phyloP scores from a whole-genome alignment of 2,888 invertebrate species.

The Synanthedon myopaeformis region DNA sequence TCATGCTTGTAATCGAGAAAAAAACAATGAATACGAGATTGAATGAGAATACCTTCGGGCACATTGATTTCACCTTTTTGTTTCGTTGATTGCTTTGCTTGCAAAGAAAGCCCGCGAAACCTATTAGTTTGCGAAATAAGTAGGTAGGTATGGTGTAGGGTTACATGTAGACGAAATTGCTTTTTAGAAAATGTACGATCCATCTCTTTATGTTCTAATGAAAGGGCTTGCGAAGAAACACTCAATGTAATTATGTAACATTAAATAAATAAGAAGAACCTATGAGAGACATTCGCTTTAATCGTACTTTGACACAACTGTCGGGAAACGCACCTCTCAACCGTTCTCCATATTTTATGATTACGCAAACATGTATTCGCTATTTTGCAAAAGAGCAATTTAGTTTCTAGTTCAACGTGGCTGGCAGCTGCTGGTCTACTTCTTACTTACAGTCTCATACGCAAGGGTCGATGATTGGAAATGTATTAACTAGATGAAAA shows the following conservation, averaged over 20 bases:
- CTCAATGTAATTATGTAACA: not conserved
- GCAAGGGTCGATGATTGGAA: too few relatives aligned
- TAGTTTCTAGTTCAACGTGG: too few relatives aligned
- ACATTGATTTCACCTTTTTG: not conserved
- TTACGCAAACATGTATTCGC: too few relatives aligned
- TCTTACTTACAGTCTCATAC: too few relatives aligned
- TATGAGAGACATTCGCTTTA: too few relatives aligned
- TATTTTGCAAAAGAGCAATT: too few relatives aligned
- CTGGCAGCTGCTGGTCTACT: too few relatives aligned
- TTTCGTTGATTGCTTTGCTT: not conserved
- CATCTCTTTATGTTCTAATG: not conserved
- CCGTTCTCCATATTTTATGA: too few relatives aligned
- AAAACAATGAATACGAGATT: slow-evolving; percentile 39
- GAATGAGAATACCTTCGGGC: not conserved
- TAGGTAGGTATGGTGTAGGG: not conserved
- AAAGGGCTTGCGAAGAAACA: not conserved
- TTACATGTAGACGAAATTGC: not conserved
- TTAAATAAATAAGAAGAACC: not conserved
- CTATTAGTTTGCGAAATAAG: not conserved
- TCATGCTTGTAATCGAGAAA: slow-evolving; percentile 54
- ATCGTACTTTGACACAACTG: too few relatives aligned
- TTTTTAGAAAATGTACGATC: not conserved
- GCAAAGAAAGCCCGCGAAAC: not conserved
- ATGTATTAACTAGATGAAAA: too few relatives aligned
- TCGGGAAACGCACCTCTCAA: too few relatives aligned